Percentiles rank a stretch among this genome's conserved stretches.
These are phyloP conservation scores for Drosophila watanabei DNA, from an alignment of 1,140 invertebrate species.

Conservation along the genomic window DNA sequence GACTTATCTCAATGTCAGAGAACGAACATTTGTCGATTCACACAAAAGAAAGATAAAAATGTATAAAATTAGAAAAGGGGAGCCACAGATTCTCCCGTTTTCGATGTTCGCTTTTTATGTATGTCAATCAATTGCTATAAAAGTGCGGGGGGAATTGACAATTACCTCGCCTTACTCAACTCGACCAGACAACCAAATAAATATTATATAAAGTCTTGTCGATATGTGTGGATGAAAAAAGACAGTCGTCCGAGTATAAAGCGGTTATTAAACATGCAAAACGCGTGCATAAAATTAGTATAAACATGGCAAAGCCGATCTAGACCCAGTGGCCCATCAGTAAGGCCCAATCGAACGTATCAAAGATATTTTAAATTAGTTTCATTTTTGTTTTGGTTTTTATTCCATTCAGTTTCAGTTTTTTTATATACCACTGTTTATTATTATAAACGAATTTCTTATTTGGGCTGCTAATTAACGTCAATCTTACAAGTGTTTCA, in stretches of 20 bases:
- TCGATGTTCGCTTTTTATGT: not conserved
- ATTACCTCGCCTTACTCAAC: conserved; percentile 8
- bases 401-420: not conserved
- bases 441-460: conserved; percentile 13
- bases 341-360: conserved; percentile 19
- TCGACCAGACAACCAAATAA: not conserved
- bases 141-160: conserved; percentile 9
- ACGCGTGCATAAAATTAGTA: conserved; percentile 78
- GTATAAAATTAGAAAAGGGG: conserved; percentile 1
- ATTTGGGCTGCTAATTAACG: conserved; percentile 41
- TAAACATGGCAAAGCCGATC: conserved; percentile 43
- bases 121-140: conserved; percentile 3
- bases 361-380: conserved; percentile 17
- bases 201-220: conserved; percentile 5
- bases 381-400: not conserved
- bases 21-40: conserved; percentile 3
- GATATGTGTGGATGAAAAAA: conserved; percentile 3
- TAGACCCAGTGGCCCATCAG: conserved; percentile 27
- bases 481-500: conserved; percentile 5
- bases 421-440: conserved; percentile 16
- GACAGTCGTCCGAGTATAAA: conserved; percentile 2
- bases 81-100: not conserved
- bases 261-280: conserved; percentile 62
- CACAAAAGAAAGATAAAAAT: conserved; percentile 11
- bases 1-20: conserved; percentile 15